These are phyloP conservation scores for Drosophila ambigua DNA, from an alignment of 1,140 invertebrate species.

Conservation along the genomic window DNA sequence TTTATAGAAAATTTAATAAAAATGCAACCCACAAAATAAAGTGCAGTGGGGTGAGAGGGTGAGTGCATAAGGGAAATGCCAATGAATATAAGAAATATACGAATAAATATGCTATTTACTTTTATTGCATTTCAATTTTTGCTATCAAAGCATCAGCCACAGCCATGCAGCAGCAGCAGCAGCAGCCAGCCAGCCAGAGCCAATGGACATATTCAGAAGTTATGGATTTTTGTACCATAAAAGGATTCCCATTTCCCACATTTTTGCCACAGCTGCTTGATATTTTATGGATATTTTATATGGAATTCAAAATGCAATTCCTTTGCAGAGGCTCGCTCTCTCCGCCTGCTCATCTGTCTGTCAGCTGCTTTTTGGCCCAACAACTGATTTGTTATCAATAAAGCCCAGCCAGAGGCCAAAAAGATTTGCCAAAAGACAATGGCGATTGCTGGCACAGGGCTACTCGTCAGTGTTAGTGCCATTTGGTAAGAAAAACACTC, in stretches of 20 bases:
- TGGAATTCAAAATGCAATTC: conserved; percentile 58
- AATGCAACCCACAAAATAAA: conserved; percentile 22
- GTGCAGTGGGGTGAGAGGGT: background rate
- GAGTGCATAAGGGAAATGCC: conserved; percentile 6
- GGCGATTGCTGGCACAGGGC: too few species aligned
- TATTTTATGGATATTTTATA: conserved; percentile 57
- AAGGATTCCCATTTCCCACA: conserved; percentile 14
- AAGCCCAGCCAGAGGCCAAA: too few species aligned
- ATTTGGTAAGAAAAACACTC: too few species aligned
- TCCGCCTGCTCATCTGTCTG: too few species aligned
- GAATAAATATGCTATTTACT: conserved; percentile 50
- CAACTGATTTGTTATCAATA: too few species aligned
- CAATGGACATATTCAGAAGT: conserved; percentile 15
- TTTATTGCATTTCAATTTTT: conserved; percentile 66
- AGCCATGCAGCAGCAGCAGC: conserved; percentile 5
- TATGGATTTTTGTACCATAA: conserved; percentile 11
- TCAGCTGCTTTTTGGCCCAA: too few species aligned
- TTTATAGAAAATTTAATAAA: conserved; percentile 63
- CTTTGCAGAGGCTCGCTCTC: background rate
- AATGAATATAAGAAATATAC: conserved; percentile 32
- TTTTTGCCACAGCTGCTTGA: conserved; percentile 12
- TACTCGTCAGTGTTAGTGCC: too few species aligned
- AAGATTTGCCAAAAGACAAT: too few species aligned
- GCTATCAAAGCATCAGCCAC: conserved; percentile 47
- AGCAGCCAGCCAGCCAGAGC: background rate